These are phyloP conservation scores for Zygaena filipendulae DNA, from an alignment of 2,888 invertebrate genomes.

Conservation along the genomic window DNA sequence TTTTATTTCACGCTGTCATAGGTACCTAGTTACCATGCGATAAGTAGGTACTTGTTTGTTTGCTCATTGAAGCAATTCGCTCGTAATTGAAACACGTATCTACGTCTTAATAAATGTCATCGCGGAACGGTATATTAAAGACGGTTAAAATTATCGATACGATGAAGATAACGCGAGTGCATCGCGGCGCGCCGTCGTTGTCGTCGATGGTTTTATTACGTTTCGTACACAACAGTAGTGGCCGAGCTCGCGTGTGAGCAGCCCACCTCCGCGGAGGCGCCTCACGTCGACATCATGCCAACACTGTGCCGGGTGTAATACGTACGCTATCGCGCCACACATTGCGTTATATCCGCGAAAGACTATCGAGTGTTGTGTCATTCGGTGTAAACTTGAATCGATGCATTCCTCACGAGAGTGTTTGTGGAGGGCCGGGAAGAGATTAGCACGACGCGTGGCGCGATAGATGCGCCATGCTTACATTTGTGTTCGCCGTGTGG, in stretches of 20 bases:
- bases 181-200: no score
- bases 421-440: slow-evolving; percentile 35
- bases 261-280: slow-evolving; percentile 26
- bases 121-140: no score
- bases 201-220: no score
- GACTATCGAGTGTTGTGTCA: slow-evolving; percentile 22
- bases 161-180: slow-evolving; percentile 49
- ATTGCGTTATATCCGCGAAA: slow-evolving; percentile 20
- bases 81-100: no score
- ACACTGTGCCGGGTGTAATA: slow-evolving; percentile 10
- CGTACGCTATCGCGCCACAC: slow-evolving; percentile 14
- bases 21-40: no score
- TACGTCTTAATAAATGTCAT: no score
- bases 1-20: no score
- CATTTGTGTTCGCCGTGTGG: slow-evolving; percentile 72
- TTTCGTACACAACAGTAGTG: slow-evolving; percentile 42
- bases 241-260: slow-evolving; percentile 46
- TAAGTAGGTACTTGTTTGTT: no score
- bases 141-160: no score
- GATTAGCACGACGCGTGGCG: slow-evolving; percentile 36
- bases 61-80: no score
- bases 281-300: slow-evolving; percentile 33
- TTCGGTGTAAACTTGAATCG: slow-evolving; percentile 33
- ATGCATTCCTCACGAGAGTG: slow-evolving; percentile 36
- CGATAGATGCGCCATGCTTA: slow-evolving; percentile 64